Evolutionary conservation across 2,113 vertebrate species (phyloP).

Genomic region (Epinephelus lanceolatus): DNA sequence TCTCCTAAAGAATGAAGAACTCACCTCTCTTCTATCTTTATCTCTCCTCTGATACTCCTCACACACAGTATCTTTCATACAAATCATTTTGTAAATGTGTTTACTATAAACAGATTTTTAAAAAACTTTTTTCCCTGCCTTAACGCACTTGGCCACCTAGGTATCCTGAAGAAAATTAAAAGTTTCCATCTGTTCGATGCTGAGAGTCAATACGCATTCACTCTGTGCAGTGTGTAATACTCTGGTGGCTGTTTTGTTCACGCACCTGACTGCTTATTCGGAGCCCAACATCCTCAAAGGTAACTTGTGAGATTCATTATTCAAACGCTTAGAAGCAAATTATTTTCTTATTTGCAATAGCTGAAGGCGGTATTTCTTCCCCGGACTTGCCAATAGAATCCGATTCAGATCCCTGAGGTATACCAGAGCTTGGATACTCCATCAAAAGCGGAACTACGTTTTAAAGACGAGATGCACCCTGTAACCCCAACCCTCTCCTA

Average conservation of each 20-base stretch:
- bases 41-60: slow-evolving; percentile 9
- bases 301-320: slow-evolving; percentile 62
- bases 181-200: slow-evolving; percentile 61
- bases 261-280: slow-evolving; percentile 54
- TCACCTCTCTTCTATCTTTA: background rate
- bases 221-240: slow-evolving; percentile 44
- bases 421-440: slow-evolving; percentile 34
- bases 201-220: slow-evolving; percentile 47
- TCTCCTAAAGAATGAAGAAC: background rate
- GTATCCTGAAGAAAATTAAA: slow-evolving; percentile 55
- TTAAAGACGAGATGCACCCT: slow-evolving; percentile 20
- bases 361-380: slow-evolving; percentile 36
- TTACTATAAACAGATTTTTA: slow-evolving; percentile 42
- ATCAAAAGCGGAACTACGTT: slow-evolving; percentile 41
- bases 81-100: slow-evolving; percentile 58
- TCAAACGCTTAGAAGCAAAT: slow-evolving; percentile 58
- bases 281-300: slow-evolving; percentile 43
- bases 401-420: slow-evolving; percentile 28
- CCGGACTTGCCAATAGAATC: slow-evolving; percentile 28
- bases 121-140: slow-evolving; percentile 45
- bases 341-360: slow-evolving; percentile 59
- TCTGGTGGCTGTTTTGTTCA: slow-evolving; percentile 42
- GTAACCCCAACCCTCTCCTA: slow-evolving; percentile 1
- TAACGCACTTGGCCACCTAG: slow-evolving; percentile 26
- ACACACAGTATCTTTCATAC: slow-evolving; percentile 73